Base-by-base conservation (phyloP, 2,888 invertebrate genomes). In the Onchidella celtica region DNA sequence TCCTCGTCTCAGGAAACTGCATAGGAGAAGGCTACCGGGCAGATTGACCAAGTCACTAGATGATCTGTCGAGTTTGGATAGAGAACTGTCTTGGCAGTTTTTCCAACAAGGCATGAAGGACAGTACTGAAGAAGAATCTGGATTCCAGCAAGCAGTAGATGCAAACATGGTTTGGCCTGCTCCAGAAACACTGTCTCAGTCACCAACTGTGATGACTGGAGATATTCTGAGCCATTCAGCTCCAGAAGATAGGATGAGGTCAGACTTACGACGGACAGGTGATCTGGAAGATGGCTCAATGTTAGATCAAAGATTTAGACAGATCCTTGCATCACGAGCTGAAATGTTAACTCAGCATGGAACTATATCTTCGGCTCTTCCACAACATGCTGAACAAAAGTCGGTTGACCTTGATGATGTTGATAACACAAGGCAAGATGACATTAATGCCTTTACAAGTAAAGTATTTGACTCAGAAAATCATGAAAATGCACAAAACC, bases 21-120 rank as follows among this genome's bases (percentile, higher is more conserved):
- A 36, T 9, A 76, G 69, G 27, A 55, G 38, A 40, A 79, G 81
- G 32, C 29, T 84, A 17, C 36, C 38, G 21, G 85, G 85, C 27
- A 70, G 85, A 65, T 38, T 55, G 38, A 80, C 83, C 9, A 79
- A 79, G 29, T 85, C 85, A n/a, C 27, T 85, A 27, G 75, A 72
- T 75, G 82, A 81, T 29, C 29, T 85, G 17, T 24, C 29, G 24
- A 24, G 36, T 59, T 21, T 17, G 24, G 36, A 59, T 11, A 2
- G n/a, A 11, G 4, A 34, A 61, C 24, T 38, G 3, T 24, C 24
- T 11, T n/a, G 24, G 27, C n/a, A 57, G 32, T n/a, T 3, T 72
- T n/a, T 32, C 34, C 32, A 55, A 57, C 34, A n/a, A 2, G 4
- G 14, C 2, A 11, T 38, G 0, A 73, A 36, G 1, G 29, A 32